Base-by-base conservation (phyloP, 2,113 vertebrate species). In the Bucco capensis region DNA sequence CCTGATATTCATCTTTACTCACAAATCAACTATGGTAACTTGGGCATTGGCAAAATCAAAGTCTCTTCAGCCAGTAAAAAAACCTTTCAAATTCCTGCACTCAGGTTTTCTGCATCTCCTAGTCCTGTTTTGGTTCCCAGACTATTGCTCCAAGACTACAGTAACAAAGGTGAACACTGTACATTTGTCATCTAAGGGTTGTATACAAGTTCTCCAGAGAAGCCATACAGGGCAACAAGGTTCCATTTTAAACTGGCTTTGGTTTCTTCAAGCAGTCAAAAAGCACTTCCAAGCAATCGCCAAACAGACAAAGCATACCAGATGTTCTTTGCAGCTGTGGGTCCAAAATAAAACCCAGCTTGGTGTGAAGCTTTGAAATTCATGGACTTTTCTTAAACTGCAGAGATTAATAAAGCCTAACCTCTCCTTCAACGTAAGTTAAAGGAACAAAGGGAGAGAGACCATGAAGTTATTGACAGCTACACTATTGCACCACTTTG, bases 161-260 rank as follows among this genome's bases (percentile, higher is more conserved):
- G 37, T 16, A 50, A 18, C 0, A 1, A 57, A 70, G 30, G 46
- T 13, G 70, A 87, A 42, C 2, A 0, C 15, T 57, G 58, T 5
- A 47, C 27, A 75, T 58, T 50, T 24, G 12, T 38, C 64, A 74
- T 21, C 54, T n/a, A n/a, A 51, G 62, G 67, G 65, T 4, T 44
- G 62, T 9, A 28, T 6, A 13, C 10, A 6, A 44, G 27, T 40
- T 77, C 61, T 66, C 31, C 27, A 8, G 50, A 54, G 58, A 80
- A 86, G 27, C 30, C 35, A 42, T 35, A 19, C 17, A 33, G 22
- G 13, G 64, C 67, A 74, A 77, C 33, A 71, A 62, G 25, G 38
- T 25, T 78, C 61, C 60, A 14, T 46, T 70, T 75, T 53, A 89
- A 57, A 72, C 22, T 19, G 56, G 61, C 40, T 57, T 84, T 60